These are phyloP conservation scores for Pyrocephalus nanus DNA, from an alignment of 2,797 vertebrate species.

Conservation along the genomic window DNA sequence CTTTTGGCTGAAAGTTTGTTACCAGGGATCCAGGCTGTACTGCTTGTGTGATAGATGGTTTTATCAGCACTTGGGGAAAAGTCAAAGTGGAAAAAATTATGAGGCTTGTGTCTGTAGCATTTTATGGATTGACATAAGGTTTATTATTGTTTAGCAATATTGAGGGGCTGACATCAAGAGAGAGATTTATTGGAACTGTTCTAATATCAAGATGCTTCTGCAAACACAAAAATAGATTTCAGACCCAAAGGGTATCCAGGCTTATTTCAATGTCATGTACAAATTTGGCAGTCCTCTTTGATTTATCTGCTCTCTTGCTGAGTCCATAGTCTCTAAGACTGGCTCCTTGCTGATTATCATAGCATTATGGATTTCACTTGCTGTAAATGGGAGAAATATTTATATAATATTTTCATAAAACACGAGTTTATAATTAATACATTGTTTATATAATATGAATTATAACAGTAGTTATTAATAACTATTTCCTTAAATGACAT, in stretches of 20 bases:
- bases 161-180: background rate
- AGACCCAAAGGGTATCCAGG: constrained; percentile 31
- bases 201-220: constrained; percentile 9
- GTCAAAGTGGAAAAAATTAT: constrained; percentile 23
- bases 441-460: background rate
- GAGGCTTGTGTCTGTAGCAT: background rate
- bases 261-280: constrained; percentile 33
- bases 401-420: background rate
- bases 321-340: background rate
- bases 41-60: background rate
- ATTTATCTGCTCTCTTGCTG: constrained; percentile 51
- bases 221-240: constrained; percentile 50
- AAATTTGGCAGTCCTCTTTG: constrained; percentile 34
- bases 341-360: constrained; percentile 15
- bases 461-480: background rate
- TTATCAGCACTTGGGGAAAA: background rate
- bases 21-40: background rate
- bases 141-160: constrained; percentile 31
- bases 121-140: constrained; percentile 1
- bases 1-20: background rate
- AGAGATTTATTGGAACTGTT: constrained; percentile 27
- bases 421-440: background rate
- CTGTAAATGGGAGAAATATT: background rate
- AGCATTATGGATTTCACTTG: constrained; percentile 13
- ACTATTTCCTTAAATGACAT: background rate